These are phyloP conservation scores for Lithophane semibrunnea DNA, from an alignment of 2,888 invertebrate species.

Conservation along the genomic window DNA sequence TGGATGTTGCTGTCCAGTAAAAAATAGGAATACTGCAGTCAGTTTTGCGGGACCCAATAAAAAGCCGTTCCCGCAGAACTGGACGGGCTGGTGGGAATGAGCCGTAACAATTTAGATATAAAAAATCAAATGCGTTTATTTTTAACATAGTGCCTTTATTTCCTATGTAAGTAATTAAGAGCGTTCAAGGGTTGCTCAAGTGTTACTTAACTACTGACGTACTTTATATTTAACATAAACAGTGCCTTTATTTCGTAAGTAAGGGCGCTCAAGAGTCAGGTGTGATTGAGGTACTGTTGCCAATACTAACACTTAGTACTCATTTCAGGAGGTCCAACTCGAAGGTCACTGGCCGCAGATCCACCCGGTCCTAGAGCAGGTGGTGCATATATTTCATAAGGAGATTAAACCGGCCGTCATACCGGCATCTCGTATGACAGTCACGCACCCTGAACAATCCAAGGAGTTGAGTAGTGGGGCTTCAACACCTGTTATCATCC, in stretches of 20 bases:
- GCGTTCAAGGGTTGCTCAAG: background rate
- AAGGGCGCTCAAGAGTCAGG: no score
- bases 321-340: conserved; percentile 78
- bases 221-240: no score
- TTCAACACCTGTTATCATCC: conserved; percentile 67
- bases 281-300: background rate
- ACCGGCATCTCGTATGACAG: conserved; percentile 16
- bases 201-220: background rate
- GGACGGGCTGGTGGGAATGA: background rate
- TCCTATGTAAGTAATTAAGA: background rate
- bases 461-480: conserved; percentile 61
- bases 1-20: background rate
- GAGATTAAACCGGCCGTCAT: conserved; percentile 45
- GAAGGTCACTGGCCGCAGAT: conserved; percentile 84
- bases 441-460: conserved; percentile 5
- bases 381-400: conserved; percentile 79
- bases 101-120: background rate
- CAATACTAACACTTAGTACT: conserved; percentile 10
- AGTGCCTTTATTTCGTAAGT: no score
- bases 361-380: conserved; percentile 79
- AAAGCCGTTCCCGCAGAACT: background rate
- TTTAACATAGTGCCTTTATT: background rate
- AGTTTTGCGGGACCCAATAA: background rate
- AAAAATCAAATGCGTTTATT: background rate
- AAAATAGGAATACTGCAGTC: background rate